These are phyloP conservation scores for Eledone cirrhosa DNA, from an alignment of 2,888 invertebrate genomes.

Conservation along the genomic window DNA sequence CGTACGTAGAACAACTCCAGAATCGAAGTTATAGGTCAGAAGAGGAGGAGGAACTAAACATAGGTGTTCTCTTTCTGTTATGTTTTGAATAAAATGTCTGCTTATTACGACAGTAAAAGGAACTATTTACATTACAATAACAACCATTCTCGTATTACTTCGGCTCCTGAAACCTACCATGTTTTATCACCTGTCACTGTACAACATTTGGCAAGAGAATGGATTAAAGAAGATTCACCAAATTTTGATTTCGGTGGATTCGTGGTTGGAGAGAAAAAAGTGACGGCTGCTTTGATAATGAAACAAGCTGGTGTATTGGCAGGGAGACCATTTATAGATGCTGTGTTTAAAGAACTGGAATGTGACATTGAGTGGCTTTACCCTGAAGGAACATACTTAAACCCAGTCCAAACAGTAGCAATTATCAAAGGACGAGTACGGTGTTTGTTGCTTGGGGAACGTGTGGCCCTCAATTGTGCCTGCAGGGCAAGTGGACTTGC, in stretches of 20 bases:
- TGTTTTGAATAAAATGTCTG: too few relatives aligned
- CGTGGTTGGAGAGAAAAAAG: conserved; percentile 63
- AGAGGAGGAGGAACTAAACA: too few relatives aligned
- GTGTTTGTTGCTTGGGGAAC: conserved; percentile 65
- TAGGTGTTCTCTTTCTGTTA: too few relatives aligned
- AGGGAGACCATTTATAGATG: conserved; percentile 67
- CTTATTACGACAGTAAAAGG: too few relatives aligned
- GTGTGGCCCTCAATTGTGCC: conserved; percentile 66
- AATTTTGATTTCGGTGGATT: conserved; percentile 65
- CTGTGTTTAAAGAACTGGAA: conserved; percentile 64
- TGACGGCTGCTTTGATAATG: conserved; percentile 57
- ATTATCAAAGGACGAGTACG: conserved; percentile 63
- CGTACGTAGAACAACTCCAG: too few relatives aligned
- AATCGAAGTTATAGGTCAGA: too few relatives aligned
- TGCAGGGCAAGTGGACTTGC: conserved; percentile 67
- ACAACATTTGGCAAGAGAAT: conserved; percentile 56
- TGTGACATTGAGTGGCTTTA: conserved; percentile 63
- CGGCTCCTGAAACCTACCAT: conserved; percentile 10
- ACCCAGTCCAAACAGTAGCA: conserved; percentile 57
- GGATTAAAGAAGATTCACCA: conserved; percentile 64
- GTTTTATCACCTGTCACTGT: conserved; percentile 62
- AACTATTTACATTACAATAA: too few relatives aligned
- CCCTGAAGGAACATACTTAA: conserved; percentile 58
- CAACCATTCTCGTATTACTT: background rate
- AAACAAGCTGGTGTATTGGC: conserved; percentile 65